Conservation (phyloP, 2,888 invertebrate species). For the Coleophora deauratella region DNA sequence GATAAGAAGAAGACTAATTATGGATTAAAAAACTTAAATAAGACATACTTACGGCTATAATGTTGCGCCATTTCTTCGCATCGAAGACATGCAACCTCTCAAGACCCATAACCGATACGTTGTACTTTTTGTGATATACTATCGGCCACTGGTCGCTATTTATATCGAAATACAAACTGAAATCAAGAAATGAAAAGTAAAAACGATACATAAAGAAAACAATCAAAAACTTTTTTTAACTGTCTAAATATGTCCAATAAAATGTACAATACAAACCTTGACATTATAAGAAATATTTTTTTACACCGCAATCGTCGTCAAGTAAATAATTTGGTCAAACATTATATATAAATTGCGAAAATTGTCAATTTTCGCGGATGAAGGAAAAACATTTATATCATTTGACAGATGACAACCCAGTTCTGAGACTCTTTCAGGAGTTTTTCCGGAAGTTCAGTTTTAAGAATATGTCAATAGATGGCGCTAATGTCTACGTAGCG, state of each 20-base stretch:
- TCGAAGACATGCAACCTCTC: constrained; percentile 93
- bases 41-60: constrained; percentile 75
- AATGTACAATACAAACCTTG: constrained; percentile 21
- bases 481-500: too few relatives aligned
- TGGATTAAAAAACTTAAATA: too few relatives aligned
- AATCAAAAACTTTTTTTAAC: too few relatives aligned
- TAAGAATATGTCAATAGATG: too few relatives aligned
- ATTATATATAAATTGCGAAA: neutral
- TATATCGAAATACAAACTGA: constrained; percentile 70
- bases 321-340: constrained; percentile 2
- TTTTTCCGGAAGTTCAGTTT: too few relatives aligned
- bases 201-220: constrained; percentile 1
- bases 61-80: constrained; percentile 88
- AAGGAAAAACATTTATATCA: neutral
- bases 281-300: constrained; percentile 18
- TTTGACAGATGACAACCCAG: neutral
- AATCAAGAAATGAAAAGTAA: neutral
- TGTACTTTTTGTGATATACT: constrained; percentile 84
- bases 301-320: too few relatives aligned
- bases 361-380: neutral
- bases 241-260: neutral
- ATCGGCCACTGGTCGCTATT: constrained; percentile 81
- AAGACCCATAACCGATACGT: constrained; percentile 85
- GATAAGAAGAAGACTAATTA: too few relatives aligned
- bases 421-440: too few relatives aligned